phyloP scores from a whole-genome alignment of 2,888 invertebrate genomes.

The Hipparchia sbordonii region DNA sequence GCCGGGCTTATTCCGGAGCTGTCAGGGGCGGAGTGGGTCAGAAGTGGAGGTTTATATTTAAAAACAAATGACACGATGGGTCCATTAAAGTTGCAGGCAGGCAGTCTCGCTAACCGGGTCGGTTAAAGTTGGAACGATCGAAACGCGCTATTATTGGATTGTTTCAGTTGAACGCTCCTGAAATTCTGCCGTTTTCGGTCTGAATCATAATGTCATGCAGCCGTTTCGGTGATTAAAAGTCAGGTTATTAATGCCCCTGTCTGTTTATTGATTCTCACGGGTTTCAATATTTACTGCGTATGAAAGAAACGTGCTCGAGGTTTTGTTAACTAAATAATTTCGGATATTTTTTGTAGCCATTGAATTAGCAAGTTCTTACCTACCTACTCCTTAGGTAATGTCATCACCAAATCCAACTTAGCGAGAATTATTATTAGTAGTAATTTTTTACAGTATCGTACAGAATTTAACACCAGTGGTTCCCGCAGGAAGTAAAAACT shows the following conservation, averaged over 20 bases:
- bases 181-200: conserved; percentile 58
- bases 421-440: no score
- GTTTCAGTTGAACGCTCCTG: conserved; percentile 61
- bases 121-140: conserved; percentile 76
- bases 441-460: no score
- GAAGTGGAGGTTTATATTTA: conserved; percentile 67
- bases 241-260: conserved; percentile 50
- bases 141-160: conserved; percentile 75
- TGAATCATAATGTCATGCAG: conserved; percentile 47
- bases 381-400: no score
- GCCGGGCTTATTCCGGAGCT: conserved; percentile 59
- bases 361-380: no score
- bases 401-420: no score
- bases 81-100: conserved; percentile 74
- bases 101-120: conserved; percentile 70
- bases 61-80: conserved; percentile 68
- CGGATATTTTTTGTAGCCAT: neutral
- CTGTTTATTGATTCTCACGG: conserved; percentile 43
- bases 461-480: no score
- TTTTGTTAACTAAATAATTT: neutral
- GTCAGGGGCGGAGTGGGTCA: conserved; percentile 67
- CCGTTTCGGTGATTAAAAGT: conserved; percentile 50
- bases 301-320: neutral
- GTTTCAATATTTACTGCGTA: conserved; percentile 36
- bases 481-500: no score